phyloP scores from a whole-genome alignment of 1,140 invertebrate species.

The Pseudomyrmex gracilis region DNA sequence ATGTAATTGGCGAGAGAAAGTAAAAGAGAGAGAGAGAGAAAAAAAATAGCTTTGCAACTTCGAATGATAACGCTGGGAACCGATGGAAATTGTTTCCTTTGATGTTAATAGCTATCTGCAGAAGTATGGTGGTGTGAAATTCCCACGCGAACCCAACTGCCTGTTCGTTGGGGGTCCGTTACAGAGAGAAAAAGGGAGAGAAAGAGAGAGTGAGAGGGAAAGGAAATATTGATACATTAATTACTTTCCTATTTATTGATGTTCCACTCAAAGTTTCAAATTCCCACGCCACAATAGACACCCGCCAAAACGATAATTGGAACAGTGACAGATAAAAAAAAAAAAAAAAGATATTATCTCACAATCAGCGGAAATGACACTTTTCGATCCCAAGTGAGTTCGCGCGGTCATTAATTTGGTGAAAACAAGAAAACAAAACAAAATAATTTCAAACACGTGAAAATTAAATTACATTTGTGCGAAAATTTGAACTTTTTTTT shows the following conservation, averaged over 20 bases:
- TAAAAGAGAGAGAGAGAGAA: too few species aligned
- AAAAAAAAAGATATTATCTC: not conserved
- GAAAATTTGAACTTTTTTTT: not conserved
- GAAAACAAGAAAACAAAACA: not conserved
- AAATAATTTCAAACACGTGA: too few species aligned
- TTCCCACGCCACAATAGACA: conserved; percentile 63
- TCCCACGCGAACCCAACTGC: conserved; percentile 68
- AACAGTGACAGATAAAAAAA: not conserved
- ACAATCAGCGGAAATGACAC: conserved; percentile 17
- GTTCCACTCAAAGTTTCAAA: conserved; percentile 67
- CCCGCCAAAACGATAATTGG: conserved; percentile 39
- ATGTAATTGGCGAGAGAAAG: not conserved
- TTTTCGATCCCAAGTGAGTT: not conserved
- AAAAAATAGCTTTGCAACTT: conserved; percentile 12
- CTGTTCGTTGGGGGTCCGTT: conserved; percentile 69
- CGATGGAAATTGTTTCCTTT: conserved; percentile 20
- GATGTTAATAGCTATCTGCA: conserved; percentile 43
- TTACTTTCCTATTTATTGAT: conserved; percentile 61
- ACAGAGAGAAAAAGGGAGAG: not conserved
- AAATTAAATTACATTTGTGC: not conserved
- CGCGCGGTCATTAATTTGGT: not conserved
- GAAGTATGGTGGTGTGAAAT: conserved; percentile 35
- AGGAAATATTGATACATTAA: conserved; percentile 67
- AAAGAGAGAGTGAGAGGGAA: not conserved
- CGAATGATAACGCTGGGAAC: conserved; percentile 10